Percentiles rank a stretch among this genome's conserved stretches.
Evolutionary conservation across 1,140 invertebrate genomes (phyloP).

Genomic region (Melanaphis sacchari): DNA sequence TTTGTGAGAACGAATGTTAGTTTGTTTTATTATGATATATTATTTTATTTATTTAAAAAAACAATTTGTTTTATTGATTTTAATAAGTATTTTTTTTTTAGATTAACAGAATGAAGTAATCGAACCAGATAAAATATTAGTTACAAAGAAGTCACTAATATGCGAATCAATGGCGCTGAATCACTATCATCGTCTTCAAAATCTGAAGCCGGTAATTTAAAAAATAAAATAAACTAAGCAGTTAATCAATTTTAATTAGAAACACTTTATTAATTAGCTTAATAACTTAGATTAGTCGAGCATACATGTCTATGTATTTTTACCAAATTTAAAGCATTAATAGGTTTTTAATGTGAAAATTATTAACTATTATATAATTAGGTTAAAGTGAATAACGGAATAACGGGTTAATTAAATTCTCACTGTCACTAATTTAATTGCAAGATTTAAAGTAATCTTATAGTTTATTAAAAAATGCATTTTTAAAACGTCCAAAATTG

Average conservation of each 20-base stretch:
- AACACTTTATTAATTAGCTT: neutral
- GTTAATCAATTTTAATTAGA: neutral
- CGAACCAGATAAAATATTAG: neutral
- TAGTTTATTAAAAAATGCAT: neutral
- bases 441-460: neutral
- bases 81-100: conserved; percentile 3
- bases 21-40: neutral
- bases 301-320: neutral
- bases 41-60: neutral
- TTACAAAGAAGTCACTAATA: neutral
- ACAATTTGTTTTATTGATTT: neutral
- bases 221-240: neutral
- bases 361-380: neutral
- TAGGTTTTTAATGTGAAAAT: neutral
- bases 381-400: neutral
- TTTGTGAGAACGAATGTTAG: neutral
- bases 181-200: conserved; percentile 55
- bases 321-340: neutral
- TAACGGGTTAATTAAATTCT: neutral
- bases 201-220: conserved; percentile 50
- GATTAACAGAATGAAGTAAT: conserved; percentile 26
- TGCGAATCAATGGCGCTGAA: conserved; percentile 50
- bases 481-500: neutral
- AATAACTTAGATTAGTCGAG: neutral
- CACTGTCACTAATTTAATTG: neutral